Evolutionary conservation across 2,888 invertebrate genomes (phyloP).

Genomic region (Platycnemis pennipes): DNA sequence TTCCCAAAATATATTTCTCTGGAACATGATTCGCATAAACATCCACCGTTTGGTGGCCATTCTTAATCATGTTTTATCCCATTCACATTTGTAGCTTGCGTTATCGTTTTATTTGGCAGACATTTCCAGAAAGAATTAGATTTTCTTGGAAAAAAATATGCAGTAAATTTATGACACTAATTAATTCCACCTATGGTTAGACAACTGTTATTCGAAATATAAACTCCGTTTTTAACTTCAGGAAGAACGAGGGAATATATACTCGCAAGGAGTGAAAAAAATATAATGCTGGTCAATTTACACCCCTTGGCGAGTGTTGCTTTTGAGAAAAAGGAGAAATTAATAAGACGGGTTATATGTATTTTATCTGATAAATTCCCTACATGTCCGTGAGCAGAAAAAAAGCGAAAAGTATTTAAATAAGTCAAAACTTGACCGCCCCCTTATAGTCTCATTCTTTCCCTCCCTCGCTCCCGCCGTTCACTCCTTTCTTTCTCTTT

Average conservation of each 20-base stretch:
- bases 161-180: neutral
- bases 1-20: too few relatives aligned
- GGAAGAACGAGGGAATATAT: neutral
- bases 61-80: neutral
- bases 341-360: neutral
- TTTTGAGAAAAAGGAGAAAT: slow-evolving; percentile 30
- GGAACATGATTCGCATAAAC: too few relatives aligned
- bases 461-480: neutral
- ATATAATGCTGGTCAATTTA: neutral
- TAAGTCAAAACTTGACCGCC: slow-evolving; percentile 1
- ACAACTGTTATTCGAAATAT: neutral
- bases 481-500: slow-evolving; percentile 12
- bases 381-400: slow-evolving; percentile 32
- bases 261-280: neutral
- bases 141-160: neutral
- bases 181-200: neutral
- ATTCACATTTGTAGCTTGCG: neutral
- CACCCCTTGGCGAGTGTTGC: neutral
- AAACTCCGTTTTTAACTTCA: neutral
- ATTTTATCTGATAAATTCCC: slow-evolving; percentile 3
- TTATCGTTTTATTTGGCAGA: neutral
- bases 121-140: neutral
- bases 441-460: slow-evolving; percentile 32
- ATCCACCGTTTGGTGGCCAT: neutral
- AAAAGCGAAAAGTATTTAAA: slow-evolving; percentile 41